Conservation (phyloP, 2,797 vertebrate genomes). For the Neoniphon sammara region DNA sequence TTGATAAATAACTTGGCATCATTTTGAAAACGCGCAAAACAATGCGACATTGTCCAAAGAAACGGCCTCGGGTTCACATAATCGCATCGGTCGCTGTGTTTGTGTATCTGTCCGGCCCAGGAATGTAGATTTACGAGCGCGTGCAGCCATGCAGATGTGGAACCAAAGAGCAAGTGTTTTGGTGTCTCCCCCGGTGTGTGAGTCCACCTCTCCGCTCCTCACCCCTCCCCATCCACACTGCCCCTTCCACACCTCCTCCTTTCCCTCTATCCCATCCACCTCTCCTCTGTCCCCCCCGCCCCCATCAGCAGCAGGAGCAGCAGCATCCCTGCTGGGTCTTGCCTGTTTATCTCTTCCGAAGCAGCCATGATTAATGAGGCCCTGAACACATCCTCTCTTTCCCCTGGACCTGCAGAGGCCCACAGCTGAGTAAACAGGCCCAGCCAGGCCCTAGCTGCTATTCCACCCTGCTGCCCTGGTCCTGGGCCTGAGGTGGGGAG, state of each 20-base stretch:
- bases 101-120: constrained; percentile 69
- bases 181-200: constrained; percentile 76
- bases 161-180: constrained; percentile 82
- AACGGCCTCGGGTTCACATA: constrained; percentile 47
- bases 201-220: constrained; percentile 55
- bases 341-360: constrained; percentile 90
- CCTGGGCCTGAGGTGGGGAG: constrained; percentile 53
- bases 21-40: constrained; percentile 13
- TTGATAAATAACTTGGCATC: not conserved
- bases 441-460: constrained; percentile 51
- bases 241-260: constrained; percentile 62
- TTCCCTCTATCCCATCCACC: constrained; percentile 39
- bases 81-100: constrained; percentile 53
- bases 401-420: constrained; percentile 81
- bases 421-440: constrained; percentile 93
- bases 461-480: constrained; percentile 71
- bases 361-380: constrained; percentile 91
- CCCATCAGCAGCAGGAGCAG: constrained; percentile 65
- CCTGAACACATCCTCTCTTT: constrained; percentile 87
- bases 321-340: constrained; percentile 84
- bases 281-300: constrained; percentile 61
- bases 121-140: constrained; percentile 82
- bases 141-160: constrained; percentile 79
- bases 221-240: constrained; percentile 46
- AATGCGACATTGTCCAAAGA: constrained; percentile 11